Evolutionary conservation across 2,797 vertebrate species (phyloP).

Genomic region (Centropyge bicolor): DNA sequence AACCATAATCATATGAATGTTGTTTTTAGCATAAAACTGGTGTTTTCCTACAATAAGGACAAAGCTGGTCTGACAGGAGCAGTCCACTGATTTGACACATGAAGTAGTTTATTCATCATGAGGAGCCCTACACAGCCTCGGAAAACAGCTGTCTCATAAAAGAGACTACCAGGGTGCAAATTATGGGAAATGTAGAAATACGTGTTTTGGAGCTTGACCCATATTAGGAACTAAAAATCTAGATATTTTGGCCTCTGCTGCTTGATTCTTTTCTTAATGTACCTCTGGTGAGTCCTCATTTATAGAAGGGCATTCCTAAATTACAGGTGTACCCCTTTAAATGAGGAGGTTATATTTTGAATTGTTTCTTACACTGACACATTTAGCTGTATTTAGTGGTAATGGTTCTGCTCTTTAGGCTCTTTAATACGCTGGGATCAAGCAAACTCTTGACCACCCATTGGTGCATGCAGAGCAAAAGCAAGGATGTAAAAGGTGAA

Average conservation of each 20-base stretch:
- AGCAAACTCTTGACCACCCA: slow-evolving; percentile 31
- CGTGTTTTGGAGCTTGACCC: slow-evolving; percentile 11
- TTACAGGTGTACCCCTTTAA: slow-evolving; percentile 10
- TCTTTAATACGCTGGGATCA: slow-evolving; percentile 30
- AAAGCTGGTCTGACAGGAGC: neutral
- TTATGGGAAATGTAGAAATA: slow-evolving; percentile 18
- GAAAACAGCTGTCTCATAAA: slow-evolving; percentile 5
- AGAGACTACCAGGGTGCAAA: slow-evolving; percentile 2
- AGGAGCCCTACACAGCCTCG: neutral
- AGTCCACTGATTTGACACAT: slow-evolving; percentile 9
- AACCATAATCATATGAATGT: neutral
- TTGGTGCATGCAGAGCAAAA: neutral
- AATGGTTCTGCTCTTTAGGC: slow-evolving; percentile 35
- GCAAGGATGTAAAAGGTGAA: neutral
- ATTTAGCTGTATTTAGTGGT: slow-evolving; percentile 19
- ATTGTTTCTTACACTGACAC: slow-evolving; percentile 6
- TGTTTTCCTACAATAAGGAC: slow-evolving; percentile 13
- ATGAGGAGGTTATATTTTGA: neutral
- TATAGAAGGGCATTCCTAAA: neutral
- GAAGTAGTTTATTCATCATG: slow-evolving; percentile 21
- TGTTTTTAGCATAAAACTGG: slow-evolving; percentile 10
- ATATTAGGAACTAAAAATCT: neutral
- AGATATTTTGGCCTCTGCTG: neutral
- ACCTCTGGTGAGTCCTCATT: slow-evolving; percentile 1
- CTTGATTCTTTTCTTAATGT: slow-evolving; percentile 15